Conservation (phyloP, 2,113 vertebrate genomes). For the Eurystomus gularis region DNA sequence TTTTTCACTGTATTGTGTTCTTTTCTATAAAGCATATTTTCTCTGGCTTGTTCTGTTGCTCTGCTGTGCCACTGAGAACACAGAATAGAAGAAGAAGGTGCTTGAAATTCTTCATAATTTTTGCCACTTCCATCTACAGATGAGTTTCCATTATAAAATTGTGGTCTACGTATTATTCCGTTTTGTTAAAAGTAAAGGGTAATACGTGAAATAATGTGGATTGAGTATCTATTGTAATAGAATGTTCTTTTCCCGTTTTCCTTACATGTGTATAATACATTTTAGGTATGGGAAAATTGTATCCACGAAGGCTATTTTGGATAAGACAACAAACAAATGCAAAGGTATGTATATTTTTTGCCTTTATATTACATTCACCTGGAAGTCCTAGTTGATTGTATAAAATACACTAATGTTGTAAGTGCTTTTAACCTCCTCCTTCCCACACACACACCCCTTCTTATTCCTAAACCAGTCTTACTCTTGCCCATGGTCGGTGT, state of each 20-base stretch:
- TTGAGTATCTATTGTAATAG: not conserved
- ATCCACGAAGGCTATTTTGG: conserved; percentile 98
- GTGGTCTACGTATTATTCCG: not conserved
- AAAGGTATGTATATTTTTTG: conserved; percentile 86
- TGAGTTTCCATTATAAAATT: not conserved
- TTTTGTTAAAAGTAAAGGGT: conserved; percentile 6
- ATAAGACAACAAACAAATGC: conserved; percentile 98
- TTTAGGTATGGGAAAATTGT: conserved; percentile 98
- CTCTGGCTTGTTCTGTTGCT: not conserved
- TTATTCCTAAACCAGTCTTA: not conserved
- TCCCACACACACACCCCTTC: not conserved
- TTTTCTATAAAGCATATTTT: not conserved
- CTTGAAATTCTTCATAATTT: not conserved
- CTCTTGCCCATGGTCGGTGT: not conserved
- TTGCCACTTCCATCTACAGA: not conserved
- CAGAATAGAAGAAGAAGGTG: not conserved
- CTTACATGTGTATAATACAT: conserved; percentile 44
- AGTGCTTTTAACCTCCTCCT: not conserved
- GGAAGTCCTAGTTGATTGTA: not conserved
- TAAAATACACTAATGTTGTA: not conserved
- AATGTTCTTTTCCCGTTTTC: conserved; percentile 27
- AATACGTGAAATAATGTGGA: not conserved
- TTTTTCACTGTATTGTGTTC: not conserved
- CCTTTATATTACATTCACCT: not conserved
- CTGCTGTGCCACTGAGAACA: not conserved